Conservation (phyloP, 1,140 invertebrate species). For the Ericerus pela region DNA sequence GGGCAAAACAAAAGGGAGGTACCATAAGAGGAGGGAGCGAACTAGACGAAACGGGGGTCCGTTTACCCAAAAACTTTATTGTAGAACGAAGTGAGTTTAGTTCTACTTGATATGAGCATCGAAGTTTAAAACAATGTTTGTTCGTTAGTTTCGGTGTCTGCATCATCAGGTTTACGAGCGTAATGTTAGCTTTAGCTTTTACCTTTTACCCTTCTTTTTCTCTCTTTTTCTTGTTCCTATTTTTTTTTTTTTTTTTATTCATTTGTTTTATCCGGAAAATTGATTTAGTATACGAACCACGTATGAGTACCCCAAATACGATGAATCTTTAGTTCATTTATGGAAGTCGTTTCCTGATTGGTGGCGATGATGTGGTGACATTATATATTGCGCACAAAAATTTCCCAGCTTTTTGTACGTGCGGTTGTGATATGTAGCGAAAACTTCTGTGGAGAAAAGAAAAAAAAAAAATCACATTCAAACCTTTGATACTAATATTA, state of each 20-base stretch:
- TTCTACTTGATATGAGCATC: constrained; percentile 6
- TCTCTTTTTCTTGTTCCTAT: too few species aligned
- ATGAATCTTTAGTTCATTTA: constrained; percentile 11
- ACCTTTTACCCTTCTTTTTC: too few species aligned
- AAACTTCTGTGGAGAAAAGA: too few species aligned
- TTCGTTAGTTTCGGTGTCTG: constrained; percentile 10
- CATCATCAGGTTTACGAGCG: constrained; percentile 9
- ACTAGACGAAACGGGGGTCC: not conserved
- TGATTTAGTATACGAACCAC: constrained; percentile 8
- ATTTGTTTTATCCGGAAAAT: too few species aligned
- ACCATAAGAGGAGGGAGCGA: too few species aligned
- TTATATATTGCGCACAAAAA: too few species aligned
- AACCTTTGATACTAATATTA: too few species aligned
- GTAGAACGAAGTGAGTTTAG: constrained; percentile 3
- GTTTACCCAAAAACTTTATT: constrained; percentile 8
- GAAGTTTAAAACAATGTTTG: constrained; percentile 12
- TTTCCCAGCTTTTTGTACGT: too few species aligned
- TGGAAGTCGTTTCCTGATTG: constrained; percentile 9
- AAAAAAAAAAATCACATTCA: too few species aligned
- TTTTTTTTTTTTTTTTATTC: too few species aligned
- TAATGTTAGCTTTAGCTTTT: constrained; percentile 9
- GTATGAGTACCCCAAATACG: constrained; percentile 1
- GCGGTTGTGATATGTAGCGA: too few species aligned
- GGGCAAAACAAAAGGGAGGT: too few species aligned
- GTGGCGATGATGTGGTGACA: constrained; percentile 7